Evolutionary conservation across 2,888 invertebrate genomes (phyloP), one percentile per base, ranked within the genome.

Genomic region (Tenthredo livida): DNA sequence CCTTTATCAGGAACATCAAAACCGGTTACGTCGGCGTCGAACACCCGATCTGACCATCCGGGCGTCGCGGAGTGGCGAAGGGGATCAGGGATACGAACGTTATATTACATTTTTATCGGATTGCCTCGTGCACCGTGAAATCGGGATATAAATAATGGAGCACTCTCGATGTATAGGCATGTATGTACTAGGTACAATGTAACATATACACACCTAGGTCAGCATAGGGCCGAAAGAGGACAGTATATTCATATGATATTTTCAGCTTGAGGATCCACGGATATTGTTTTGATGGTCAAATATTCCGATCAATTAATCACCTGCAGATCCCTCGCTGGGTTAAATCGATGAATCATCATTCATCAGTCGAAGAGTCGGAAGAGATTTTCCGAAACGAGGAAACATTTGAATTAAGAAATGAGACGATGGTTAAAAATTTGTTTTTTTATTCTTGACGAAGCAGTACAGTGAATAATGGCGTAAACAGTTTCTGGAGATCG

Each of bases 81-180:
- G 80, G 80, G 80, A 61, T 80, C 80, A 80, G 58, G 80, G 80
- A 40, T 40, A 37, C 58, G 58, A 77, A 80, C 61, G 80, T 80
- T 80, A 61, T 80, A 80, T 83, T 70, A 83, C 83, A 70, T 83
- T 83, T 83, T 83, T 70, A 83, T 83, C 83, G 83, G 67, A 83
- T 83, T 67, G 67, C 83, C 80, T 80, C 61, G 58, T n/a, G 80
- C 80, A 80, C 80, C 80, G 80, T 80, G 80, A 80, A 80, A 80
- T 61, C 80, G 80, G 80, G 80, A 77, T 80, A 80, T 80, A 80
- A 80, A 80, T 80, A 80, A 80, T 80, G 80, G 58, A 80, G 58
- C 61, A 80, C 61, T 61, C 61, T 58, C 80, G 80, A 80, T 73
- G 43, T 73, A 73, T 73, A 5, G 43, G 70, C n/a, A 37, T 37